Conservation (phyloP, 2,888 invertebrate species). For the Phragmatobia fuliginosa region DNA sequence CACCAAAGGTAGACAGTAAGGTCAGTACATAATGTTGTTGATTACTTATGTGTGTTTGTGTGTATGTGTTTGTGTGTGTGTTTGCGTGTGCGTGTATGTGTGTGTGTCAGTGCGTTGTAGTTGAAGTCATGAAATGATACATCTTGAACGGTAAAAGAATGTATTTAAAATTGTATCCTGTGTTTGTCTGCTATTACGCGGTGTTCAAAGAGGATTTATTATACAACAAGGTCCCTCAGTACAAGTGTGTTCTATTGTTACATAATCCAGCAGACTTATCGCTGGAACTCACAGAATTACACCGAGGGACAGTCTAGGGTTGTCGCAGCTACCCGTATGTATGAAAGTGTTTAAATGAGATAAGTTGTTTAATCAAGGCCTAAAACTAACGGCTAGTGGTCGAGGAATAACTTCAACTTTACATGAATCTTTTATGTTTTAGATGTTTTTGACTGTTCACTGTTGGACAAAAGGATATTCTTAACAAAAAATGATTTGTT, state of each 20-base stretch:
- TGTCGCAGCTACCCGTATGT: slow-evolving; percentile 1
- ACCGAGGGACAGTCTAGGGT: background rate
- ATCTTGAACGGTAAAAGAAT: background rate
- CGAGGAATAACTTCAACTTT: background rate
- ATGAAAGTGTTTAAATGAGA: background rate
- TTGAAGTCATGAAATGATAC: background rate
- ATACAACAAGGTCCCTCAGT: background rate
- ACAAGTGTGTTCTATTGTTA: slow-evolving; percentile 7
- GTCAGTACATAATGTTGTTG: too few relatives aligned
- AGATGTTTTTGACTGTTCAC: too few relatives aligned
- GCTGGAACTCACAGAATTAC: slow-evolving; percentile 1
- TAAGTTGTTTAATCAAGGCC: background rate
- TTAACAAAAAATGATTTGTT: too few relatives aligned
- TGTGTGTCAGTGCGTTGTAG: too few relatives aligned
- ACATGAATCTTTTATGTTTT: too few relatives aligned
- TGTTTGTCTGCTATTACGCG: background rate
- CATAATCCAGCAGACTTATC: slow-evolving; percentile 1
- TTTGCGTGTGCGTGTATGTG: too few relatives aligned
- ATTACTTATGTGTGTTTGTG: too few relatives aligned
- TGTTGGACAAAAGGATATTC: too few relatives aligned
- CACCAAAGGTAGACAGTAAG: too few relatives aligned
- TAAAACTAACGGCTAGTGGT: background rate
- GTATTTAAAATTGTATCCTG: background rate
- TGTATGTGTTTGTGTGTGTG: too few relatives aligned
- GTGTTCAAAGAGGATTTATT: background rate